A percentile compares a stretch with the other conserved stretches of the same genome.
phyloP scores from a whole-genome alignment of 2,888 invertebrate species.

The Diadegma fenestrale region DNA sequence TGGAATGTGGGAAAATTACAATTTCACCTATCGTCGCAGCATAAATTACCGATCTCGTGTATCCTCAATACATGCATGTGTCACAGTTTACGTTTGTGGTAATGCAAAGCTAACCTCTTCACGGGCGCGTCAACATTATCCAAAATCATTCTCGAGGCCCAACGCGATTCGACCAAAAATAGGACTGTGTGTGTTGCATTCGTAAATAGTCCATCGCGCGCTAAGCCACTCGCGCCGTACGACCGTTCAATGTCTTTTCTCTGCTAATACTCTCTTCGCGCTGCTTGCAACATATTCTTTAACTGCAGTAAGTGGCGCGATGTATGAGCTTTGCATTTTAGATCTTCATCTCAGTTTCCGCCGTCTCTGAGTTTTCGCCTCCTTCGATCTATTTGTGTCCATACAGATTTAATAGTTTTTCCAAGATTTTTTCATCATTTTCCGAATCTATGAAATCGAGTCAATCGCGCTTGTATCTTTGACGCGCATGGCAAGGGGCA shows the following conservation, averaged over 20 bases:
- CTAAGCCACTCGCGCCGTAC: slow-evolving; percentile 65
- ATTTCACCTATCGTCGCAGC: slow-evolving; percentile 32
- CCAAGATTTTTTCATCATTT: background rate
- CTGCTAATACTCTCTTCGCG: slow-evolving; percentile 16
- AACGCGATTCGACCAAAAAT: slow-evolving; percentile 62
- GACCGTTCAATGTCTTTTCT: slow-evolving; percentile 55
- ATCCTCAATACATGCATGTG: background rate
- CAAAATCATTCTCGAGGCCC: slow-evolving; percentile 50
- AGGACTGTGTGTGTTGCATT: slow-evolving; percentile 65
- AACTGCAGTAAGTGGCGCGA: slow-evolving; percentile 22
- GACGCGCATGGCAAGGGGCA: background rate
- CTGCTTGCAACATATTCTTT: slow-evolving; percentile 40
- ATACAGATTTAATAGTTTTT: background rate
- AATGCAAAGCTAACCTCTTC: slow-evolving; percentile 19
- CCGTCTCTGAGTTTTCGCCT: background rate
- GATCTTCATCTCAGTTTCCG: background rate
- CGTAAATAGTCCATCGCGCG: slow-evolving; percentile 64
- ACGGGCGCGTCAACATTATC: slow-evolving; percentile 46
- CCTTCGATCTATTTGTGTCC: background rate
- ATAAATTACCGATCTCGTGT: background rate
- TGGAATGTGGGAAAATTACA: slow-evolving; percentile 43
- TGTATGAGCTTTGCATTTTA: slow-evolving; percentile 7
- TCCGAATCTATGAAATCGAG: background rate
- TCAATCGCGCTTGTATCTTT: background rate
- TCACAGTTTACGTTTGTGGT: background rate